Percentiles rank a stretch among this genome's conserved stretches.
These are phyloP conservation scores for Podarcis raffonei DNA, from an alignment of 2,113 vertebrate genomes.

Conservation along the genomic window DNA sequence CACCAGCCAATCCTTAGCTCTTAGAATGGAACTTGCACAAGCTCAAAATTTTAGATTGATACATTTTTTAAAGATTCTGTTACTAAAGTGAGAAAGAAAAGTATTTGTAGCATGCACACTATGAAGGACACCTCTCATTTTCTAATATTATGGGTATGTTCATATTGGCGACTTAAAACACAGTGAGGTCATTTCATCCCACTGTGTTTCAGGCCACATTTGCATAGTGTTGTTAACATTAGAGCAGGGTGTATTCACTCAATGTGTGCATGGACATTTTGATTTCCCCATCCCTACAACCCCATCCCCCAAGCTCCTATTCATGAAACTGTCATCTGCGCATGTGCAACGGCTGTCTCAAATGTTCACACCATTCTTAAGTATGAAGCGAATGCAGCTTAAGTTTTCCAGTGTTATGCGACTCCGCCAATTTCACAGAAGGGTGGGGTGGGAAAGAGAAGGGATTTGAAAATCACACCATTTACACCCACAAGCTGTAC, in stretches of 20 bases:
- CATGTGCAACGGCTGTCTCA: too few species aligned
- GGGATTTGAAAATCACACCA: neutral
- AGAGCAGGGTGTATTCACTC: neutral
- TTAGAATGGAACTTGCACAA: neutral
- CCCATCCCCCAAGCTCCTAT: too few species aligned
- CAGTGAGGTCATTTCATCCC: neutral
- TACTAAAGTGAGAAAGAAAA: neutral
- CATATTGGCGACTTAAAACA: neutral
- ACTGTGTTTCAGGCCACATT: neutral
- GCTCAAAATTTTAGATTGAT: neutral
- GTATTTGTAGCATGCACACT: neutral
- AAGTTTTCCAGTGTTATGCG: neutral
- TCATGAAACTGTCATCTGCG: too few species aligned
- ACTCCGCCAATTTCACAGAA: neutral
- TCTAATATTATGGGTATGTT: neutral
- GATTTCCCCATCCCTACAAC: too few species aligned
- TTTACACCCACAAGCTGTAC: neutral
- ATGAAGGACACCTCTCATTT: neutral
- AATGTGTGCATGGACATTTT: too few species aligned
- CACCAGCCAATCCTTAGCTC: neutral
- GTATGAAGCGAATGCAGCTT: too few species aligned
- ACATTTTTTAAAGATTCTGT: neutral
- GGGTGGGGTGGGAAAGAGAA: neutral
- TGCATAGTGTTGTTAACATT: neutral
- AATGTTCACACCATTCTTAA: too few species aligned